Percentiles rank a stretch among this genome's conserved stretches.
Evolutionary conservation across 2,888 invertebrate species (phyloP).

Genomic region (Spatulosminthurus flaviceps): DNA sequence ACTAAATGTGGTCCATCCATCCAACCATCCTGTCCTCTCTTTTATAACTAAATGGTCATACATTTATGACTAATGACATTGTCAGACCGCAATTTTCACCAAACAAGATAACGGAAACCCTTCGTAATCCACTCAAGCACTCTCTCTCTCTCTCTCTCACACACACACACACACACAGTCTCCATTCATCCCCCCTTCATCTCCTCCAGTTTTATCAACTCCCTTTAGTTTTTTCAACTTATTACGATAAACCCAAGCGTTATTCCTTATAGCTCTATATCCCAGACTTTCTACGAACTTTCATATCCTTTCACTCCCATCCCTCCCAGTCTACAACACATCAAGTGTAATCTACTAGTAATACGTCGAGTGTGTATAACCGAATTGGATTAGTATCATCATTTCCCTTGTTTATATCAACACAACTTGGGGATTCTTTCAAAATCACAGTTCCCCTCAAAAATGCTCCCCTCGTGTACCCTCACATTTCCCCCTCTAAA

Average conservation of each 20-base stretch:
- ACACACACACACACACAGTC: too few species aligned
- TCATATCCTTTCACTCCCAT: not conserved
- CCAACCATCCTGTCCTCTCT: conserved; percentile 48
- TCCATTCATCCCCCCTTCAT: conserved; percentile 20
- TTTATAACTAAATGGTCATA: conserved; percentile 44
- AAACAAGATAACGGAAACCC: conserved; percentile 47
- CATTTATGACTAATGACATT: conserved; percentile 54
- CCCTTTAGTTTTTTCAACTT: conserved; percentile 15
- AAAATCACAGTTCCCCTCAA: too few species aligned
- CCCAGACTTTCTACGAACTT: conserved; percentile 1
- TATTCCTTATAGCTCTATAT: not conserved
- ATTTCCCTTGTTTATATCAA: too few species aligned
- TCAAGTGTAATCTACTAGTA: too few species aligned
- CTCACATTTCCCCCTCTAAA: too few species aligned
- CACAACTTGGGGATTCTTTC: too few species aligned
- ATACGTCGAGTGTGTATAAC: too few species aligned
- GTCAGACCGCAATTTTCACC: conserved; percentile 46
- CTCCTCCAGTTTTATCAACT: conserved; percentile 5
- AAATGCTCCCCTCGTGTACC: too few species aligned
- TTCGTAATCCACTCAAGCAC: conserved; percentile 43
- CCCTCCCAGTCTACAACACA: too few species aligned
- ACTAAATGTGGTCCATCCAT: conserved; percentile 59
- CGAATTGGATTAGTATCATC: too few species aligned
- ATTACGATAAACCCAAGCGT: not conserved
- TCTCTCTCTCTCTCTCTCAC: too few species aligned